Percentiles rank a stretch among this genome's conserved stretches.
Conservation (phyloP, 2,113 vertebrate genomes). For the Periophthalmus modestus region DNA sequence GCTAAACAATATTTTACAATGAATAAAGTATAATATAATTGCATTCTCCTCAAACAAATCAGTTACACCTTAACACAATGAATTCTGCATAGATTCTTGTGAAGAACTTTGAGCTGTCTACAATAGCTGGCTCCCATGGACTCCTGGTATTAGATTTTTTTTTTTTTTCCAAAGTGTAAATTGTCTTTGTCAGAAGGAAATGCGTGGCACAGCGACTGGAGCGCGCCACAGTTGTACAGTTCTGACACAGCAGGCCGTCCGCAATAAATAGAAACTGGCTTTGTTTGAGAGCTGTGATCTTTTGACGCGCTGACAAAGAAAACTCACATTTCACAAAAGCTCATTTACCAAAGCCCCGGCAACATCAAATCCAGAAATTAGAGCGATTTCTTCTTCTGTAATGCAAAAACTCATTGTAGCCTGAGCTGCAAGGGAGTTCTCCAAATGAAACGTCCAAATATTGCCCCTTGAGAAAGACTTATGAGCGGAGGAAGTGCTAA, state of each 20-base stretch:
- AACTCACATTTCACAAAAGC: neutral
- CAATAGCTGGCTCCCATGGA: neutral
- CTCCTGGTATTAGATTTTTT: neutral
- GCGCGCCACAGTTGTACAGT: neutral
- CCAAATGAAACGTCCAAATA: slow-evolving; percentile 55
- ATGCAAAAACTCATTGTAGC: slow-evolving; percentile 8
- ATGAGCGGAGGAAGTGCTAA: slow-evolving; percentile 64
- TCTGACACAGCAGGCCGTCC: neutral
- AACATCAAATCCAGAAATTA: slow-evolving; percentile 12
- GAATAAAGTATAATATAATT: neutral
- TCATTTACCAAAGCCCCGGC: neutral
- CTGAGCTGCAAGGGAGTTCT: slow-evolving; percentile 13
- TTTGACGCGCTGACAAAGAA: slow-evolving; percentile 8
- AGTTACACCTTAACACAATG: neutral
- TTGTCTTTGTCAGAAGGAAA: slow-evolving; percentile 8
- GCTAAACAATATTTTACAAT: no score
- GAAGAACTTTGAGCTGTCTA: no score
- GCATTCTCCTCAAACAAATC: neutral
- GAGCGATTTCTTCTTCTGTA: slow-evolving; percentile 2
- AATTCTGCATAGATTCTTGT: neutral
- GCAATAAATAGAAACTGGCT: slow-evolving; percentile 16
- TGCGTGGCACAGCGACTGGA: neutral
- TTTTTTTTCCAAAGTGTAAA: neutral
- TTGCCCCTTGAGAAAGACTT: slow-evolving; percentile 60
- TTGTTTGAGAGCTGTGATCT: slow-evolving; percentile 5